Evolutionary conservation across 2,797 vertebrate species (phyloP).

Genomic region (Gymnothorax javanicus): DNA sequence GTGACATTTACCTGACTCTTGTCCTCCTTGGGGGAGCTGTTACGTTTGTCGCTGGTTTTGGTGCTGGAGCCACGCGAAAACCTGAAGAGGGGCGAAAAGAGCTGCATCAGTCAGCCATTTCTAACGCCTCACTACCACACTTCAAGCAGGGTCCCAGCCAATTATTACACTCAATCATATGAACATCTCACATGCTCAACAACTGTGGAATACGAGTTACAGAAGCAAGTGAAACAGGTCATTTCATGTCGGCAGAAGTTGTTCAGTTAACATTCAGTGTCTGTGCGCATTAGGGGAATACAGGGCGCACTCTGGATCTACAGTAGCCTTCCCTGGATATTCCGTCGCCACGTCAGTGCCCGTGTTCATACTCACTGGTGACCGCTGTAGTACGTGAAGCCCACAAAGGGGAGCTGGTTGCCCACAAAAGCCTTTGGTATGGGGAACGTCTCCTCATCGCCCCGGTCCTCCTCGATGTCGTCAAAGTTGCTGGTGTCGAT

Average conservation of each 20-base stretch:
- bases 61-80: conserved; percentile 75
- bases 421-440: conserved; percentile 98
- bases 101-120: background rate
- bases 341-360: no score
- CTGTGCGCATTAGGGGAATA: no score
- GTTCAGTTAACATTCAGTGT: no score
- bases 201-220: no score
- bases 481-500: conserved; percentile 98
- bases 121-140: background rate
- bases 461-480: conserved; percentile 95
- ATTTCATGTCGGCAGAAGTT: no score
- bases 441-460: conserved; percentile 97
- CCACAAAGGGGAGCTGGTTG: conserved; percentile 97
- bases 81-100: conserved; percentile 57
- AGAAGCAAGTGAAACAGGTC: no score
- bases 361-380: conserved; percentile 56
- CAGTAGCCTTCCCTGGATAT: no score
- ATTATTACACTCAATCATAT: no score
- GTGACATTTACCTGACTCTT: conserved; percentile 86
- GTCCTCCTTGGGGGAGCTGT: conserved; percentile 82
- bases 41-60: conserved; percentile 87
- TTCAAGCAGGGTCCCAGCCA: background rate
- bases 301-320: no score
- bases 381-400: conserved; percentile 96
- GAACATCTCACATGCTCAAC: no score